phyloP scores from a whole-genome alignment of 2,888 invertebrate genomes.

The Drosophila melanosoma region DNA sequence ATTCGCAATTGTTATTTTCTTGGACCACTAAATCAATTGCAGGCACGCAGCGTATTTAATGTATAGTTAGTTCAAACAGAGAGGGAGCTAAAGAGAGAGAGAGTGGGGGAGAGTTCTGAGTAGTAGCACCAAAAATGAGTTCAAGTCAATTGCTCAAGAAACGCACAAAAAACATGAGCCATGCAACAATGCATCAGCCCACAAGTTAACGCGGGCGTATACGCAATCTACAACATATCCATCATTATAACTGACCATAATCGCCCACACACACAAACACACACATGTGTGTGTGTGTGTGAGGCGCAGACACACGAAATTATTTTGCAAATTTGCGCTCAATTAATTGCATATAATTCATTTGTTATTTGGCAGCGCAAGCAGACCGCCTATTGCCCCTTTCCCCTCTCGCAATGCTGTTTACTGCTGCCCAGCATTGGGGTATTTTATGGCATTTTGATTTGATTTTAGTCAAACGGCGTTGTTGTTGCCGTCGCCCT shows the following conservation, averaged over 20 bases:
- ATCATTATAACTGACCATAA: conserved; percentile 65
- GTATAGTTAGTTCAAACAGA: background rate
- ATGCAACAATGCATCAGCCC: conserved; percentile 23
- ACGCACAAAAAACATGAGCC: conserved; percentile 14
- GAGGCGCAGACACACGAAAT: conserved; percentile 69
- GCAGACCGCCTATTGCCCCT: conserved; percentile 13
- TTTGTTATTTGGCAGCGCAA: conserved; percentile 67
- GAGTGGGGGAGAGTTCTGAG: background rate
- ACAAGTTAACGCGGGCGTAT: conserved; percentile 48
- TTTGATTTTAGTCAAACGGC: conserved; percentile 79
- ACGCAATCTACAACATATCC: conserved; percentile 67
- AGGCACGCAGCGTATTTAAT: conserved; percentile 10
- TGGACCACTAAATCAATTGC: conserved; percentile 45
- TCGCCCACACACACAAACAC: conserved; percentile 39
- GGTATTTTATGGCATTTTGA: conserved; percentile 82
- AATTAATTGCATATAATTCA: conserved; percentile 84
- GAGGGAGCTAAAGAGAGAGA: background rate
- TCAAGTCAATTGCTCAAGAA: conserved; percentile 35
- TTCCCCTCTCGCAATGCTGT: background rate
- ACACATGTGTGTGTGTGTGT: background rate
- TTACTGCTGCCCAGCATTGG: conserved; percentile 43
- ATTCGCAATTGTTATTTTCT: conserved; percentile 6
- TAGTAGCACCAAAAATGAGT: conserved; percentile 13
- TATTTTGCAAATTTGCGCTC: conserved; percentile 82
- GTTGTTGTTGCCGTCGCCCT: conserved; percentile 23